phyloP scores from a whole-genome alignment of 2,797 vertebrate genomes.

The Enteromius unitaeniatus region DNA sequence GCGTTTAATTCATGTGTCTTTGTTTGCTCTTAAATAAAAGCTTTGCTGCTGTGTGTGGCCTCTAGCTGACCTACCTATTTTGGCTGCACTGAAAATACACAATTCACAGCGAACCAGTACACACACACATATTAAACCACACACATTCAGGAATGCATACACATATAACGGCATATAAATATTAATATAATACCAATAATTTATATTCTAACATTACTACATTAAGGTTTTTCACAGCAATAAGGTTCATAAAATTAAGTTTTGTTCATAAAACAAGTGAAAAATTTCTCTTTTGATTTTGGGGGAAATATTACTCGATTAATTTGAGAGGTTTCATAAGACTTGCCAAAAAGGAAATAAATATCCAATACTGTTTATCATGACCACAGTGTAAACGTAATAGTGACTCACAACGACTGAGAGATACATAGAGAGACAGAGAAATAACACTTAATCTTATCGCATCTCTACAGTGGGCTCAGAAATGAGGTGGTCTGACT shows the following conservation, averaged over 20 bases:
- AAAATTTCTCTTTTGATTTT: neutral
- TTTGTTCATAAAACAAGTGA: neutral
- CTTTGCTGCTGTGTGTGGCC: constrained; percentile 41
- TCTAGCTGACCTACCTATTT: constrained; percentile 49
- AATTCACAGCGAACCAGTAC: neutral
- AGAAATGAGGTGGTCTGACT: constrained; percentile 13
- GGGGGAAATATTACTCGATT: constrained; percentile 1
- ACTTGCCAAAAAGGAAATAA: neutral
- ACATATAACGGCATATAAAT: neutral
- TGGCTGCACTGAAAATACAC: constrained; percentile 28
- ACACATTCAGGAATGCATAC: constrained; percentile 20
- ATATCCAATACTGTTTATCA: constrained; percentile 3
- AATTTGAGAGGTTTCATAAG: neutral
- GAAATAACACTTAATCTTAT: neutral
- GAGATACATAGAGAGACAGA: constrained; percentile 10
- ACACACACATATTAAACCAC: constrained; percentile 17
- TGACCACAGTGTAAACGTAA: neutral
- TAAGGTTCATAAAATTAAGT: neutral
- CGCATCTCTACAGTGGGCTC: constrained; percentile 10
- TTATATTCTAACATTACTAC: neutral
- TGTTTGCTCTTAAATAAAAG: constrained; percentile 43
- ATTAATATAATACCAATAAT: neutral
- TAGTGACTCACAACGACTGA: constrained; percentile 25
- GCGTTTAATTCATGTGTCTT: constrained; percentile 40
- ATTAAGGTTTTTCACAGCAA: neutral